phyloP scores from a whole-genome alignment of 2,113 vertebrate species.

The Pomatorhinus ruficollis region DNA sequence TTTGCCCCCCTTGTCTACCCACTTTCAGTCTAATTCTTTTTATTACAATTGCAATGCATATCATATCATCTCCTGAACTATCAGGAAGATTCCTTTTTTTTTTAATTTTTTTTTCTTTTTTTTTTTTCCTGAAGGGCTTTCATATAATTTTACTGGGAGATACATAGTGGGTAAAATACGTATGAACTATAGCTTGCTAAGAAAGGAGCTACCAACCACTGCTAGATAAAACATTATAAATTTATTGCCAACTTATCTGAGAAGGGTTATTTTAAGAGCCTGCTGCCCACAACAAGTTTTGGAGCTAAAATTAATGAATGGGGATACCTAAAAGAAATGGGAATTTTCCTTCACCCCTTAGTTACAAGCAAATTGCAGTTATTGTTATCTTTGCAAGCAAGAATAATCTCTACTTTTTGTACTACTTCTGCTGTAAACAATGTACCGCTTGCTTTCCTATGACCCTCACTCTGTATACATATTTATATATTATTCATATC shows the following conservation, averaged over 20 bases:
- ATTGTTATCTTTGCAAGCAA: conserved; percentile 68
- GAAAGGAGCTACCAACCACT: conserved; percentile 35
- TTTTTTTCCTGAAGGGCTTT: not conserved
- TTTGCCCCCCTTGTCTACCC: not conserved
- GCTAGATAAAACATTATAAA: conserved; percentile 63
- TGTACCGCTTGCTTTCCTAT: conserved; percentile 72
- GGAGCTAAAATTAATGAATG: conserved; percentile 69
- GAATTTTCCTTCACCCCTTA: conserved; percentile 49
- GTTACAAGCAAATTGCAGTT: conserved; percentile 67
- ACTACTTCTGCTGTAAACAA: conserved; percentile 75
- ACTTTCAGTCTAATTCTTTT: not conserved
- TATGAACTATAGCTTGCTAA: conserved; percentile 35
- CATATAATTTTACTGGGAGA: conserved; percentile 47
- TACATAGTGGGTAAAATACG: conserved; percentile 28
- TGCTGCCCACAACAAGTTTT: conserved; percentile 58
- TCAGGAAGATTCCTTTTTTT: not conserved
- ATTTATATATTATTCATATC: conserved; percentile 87
- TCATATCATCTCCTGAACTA: not conserved
- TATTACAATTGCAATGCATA: not conserved
- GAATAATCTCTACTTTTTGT: conserved; percentile 73
- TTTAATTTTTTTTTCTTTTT: not conserved
- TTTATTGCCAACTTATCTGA: conserved; percentile 71
- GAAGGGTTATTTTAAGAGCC: conserved; percentile 65
- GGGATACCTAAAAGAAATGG: conserved; percentile 56
- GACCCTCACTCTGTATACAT: conserved; percentile 81